phyloP scores from a whole-genome alignment of 2,797 vertebrate species.

The Alca torda region DNA sequence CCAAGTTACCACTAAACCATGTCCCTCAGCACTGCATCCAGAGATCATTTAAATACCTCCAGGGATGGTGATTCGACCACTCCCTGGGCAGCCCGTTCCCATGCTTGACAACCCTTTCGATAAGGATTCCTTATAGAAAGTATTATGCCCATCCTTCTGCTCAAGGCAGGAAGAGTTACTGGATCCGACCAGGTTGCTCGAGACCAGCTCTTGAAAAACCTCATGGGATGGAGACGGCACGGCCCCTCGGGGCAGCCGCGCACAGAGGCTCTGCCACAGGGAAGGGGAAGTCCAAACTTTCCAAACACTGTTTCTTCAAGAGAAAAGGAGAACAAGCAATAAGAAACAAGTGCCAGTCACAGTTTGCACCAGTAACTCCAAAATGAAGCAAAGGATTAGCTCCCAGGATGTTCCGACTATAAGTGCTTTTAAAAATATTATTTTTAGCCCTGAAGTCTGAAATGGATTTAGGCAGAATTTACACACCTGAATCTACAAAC shows the following conservation, averaged over 20 bases:
- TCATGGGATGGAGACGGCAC: rapidly evolving
- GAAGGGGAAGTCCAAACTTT: neutral
- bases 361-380: neutral
- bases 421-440: neutral
- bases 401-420: neutral
- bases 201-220: neutral
- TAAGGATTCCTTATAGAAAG: neutral
- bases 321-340: neutral
- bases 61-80: neutral
- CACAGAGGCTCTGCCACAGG: neutral
- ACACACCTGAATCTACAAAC: neutral
- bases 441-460: neutral
- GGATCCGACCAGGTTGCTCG: too few species aligned
- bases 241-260: rapidly evolving
- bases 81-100: neutral
- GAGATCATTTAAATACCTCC: neutral
- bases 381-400: neutral
- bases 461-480: neutral
- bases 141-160: neutral
- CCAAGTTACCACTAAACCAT: neutral
- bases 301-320: neutral
- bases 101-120: neutral
- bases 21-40: neutral
- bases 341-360: neutral
- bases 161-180: neutral